These are phyloP conservation scores for Lamprologus lemairii DNA, from an alignment of 2,113 vertebrate genomes.

Conservation along the genomic window DNA sequence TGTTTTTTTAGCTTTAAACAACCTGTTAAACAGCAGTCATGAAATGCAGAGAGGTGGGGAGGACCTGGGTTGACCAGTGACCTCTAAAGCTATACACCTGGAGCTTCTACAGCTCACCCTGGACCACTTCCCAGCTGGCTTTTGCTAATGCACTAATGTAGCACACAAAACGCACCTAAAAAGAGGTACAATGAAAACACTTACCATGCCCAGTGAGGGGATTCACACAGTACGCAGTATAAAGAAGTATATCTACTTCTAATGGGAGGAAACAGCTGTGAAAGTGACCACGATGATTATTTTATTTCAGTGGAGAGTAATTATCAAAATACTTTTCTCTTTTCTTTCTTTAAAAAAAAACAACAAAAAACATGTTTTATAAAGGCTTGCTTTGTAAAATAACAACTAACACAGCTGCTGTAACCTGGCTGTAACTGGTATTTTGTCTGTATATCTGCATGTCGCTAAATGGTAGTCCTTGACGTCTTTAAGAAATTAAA, in stretches of 20 bases:
- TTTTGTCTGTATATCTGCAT: neutral
- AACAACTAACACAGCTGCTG: neutral
- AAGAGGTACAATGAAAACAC: neutral
- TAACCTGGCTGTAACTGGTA: neutral
- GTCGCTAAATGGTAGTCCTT: neutral
- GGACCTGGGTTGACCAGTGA: neutral
- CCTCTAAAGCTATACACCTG: neutral
- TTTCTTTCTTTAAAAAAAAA: fast-evolving
- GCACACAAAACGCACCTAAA: neutral
- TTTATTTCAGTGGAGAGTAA: neutral
- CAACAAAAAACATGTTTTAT: neutral
- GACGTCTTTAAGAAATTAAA: neutral
- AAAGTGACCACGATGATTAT: neutral
- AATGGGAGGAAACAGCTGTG: neutral
- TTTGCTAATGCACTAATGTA: neutral
- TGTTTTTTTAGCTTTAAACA: neutral
- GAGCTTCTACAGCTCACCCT: neutral
- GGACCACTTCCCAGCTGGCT: neutral
- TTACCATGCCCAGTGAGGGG: neutral
- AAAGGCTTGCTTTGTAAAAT: neutral
- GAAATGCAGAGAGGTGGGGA: neutral
- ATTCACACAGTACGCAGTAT: neutral
- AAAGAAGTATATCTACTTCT: neutral
- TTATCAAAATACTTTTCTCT: neutral
- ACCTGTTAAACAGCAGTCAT: neutral